Base-by-base conservation (phyloP, 92 coral and sea anemone genomes). In the Paramuricea clavata region DNA sequence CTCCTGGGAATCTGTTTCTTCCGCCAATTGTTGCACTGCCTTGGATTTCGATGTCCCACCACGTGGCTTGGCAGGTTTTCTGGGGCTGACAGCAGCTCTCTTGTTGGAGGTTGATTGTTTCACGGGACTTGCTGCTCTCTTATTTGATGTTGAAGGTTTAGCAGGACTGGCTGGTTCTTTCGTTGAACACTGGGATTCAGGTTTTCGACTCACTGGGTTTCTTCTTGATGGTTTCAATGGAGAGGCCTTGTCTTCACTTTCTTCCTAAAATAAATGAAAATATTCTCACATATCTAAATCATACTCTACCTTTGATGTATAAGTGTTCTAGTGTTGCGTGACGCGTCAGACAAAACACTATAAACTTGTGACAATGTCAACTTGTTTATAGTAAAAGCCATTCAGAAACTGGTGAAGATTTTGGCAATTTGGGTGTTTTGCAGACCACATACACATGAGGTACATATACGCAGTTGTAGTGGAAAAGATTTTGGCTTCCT, bases 141-240 rank as follows among this genome's bases (percentile, higher is more conserved):
- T 65, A 65, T 36, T 49, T 17, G 79, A 25, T 27, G 4, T 43
- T 21, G 77, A 23, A 36, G 47, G 44, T 49, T 74, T 43, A n/a
- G 79, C 79, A 22, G 54, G 54, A 15, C 79, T 41, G 17, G 56
- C 26, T 27, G 85, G 44, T 75, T 83, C 80, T 77, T 76, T 89
- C 7, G 23, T 15, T 3, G 74, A 69, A 28, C 84, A 54, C 2
- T 16, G 35, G 25, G 65, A 31, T 41, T 23, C 22, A 36, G 78
- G 27, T 27, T 83, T 83, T 9, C 59, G 67, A 25, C 44, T 8
- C 3, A 61, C 82, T 69, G 70, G 83, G 43, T 65, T 49, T 72
- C 27, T 87, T 78, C 39, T 89, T 75, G 75, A 50, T 71, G 39
- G n/a, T 19, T 65, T 65, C 22, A 65, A 0, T 65, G 72, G 41